Conservation (phyloP, 2,797 vertebrate species). For the Artibeus jamaicensis region DNA sequence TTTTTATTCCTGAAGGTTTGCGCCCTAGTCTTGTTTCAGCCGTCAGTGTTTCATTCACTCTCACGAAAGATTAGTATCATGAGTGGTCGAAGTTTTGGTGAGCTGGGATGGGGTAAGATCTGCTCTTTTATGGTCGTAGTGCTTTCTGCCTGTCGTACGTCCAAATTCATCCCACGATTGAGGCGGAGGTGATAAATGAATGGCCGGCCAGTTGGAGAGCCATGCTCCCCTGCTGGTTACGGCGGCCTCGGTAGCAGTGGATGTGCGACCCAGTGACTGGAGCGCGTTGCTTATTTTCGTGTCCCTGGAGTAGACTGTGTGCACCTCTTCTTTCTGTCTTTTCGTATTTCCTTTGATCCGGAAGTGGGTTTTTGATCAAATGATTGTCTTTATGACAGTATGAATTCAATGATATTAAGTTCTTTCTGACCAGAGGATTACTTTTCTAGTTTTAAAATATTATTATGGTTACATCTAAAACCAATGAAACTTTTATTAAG, state of each 20-base stretch:
- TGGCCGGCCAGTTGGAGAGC: neutral
- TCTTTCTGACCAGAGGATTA: slow-evolving; percentile 26
- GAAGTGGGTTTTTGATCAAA: neutral
- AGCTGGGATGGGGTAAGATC: neutral
- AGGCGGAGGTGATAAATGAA: neutral
- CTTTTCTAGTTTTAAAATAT: neutral
- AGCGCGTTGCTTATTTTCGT: neutral
- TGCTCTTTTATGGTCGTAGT: neutral
- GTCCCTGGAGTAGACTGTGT: neutral
- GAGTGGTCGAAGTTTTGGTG: neutral
- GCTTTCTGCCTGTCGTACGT: neutral
- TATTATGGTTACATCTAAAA: slow-evolving; percentile 18
- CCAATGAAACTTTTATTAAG: neutral
- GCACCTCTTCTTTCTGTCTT: neutral
- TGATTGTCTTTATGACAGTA: neutral
- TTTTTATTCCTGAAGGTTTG: slow-evolving; percentile 76
- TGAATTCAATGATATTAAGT: slow-evolving; percentile 4
- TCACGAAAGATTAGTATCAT: neutral
- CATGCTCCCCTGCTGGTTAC: neutral
- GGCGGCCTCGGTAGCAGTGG: neutral
- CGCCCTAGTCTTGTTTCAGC: slow-evolving; percentile 69
- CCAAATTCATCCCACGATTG: neutral
- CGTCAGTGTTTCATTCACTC: slow-evolving; percentile 38
- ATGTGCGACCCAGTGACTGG: neutral
- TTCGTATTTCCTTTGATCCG: neutral